Base-by-base conservation (phyloP, 1,140 invertebrate genomes). In the Ylistrum balloti region DNA sequence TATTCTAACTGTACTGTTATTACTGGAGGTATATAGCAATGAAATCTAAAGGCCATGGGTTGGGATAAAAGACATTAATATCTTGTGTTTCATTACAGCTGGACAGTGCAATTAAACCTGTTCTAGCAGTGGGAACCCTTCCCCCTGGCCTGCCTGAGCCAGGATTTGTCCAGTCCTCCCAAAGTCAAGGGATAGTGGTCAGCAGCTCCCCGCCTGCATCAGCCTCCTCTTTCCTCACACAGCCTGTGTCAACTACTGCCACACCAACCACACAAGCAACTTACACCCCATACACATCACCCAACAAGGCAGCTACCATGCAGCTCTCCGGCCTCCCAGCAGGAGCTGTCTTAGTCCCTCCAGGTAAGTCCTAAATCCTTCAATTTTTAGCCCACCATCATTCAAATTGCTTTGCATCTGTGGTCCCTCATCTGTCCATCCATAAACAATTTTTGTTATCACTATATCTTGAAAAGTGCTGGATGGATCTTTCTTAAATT, bases 21-120 rank as follows among this genome's bases (percentile, higher is more conserved):
- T n/a, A n/a, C n/a, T n/a, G n/a, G n/a, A n/a, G n/a, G n/a, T n/a
- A n/a, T n/a, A n/a, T n/a, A n/a, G n/a, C n/a, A n/a, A n/a, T n/a
- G n/a, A n/a, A n/a, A n/a, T n/a, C n/a, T n/a, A n/a, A n/a, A n/a
- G n/a, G n/a, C n/a, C n/a, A n/a, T n/a, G n/a, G n/a, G n/a, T n/a
- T n/a, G n/a, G n/a, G n/a, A n/a, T n/a, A n/a, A n/a, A n/a, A n/a
- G n/a, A n/a, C n/a, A n/a, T n/a, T n/a, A n/a, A n/a, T n/a, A n/a
- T n/a, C 20, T 45, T 45, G 1, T 45, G 41, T 45, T 45, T 41
- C 33, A 20, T 11, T 88, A 45, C 38, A 90, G 90, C 33, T 74
- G 32, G 90, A 90, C 11, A 90, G 34, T 85, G 45, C 45, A 13
- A 90, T 88, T 28, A 90, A 90, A 45, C 90, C 90, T 34, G 88